Conservation (phyloP, 2,113 vertebrate genomes). For the Semnopithecus entellus region DNA sequence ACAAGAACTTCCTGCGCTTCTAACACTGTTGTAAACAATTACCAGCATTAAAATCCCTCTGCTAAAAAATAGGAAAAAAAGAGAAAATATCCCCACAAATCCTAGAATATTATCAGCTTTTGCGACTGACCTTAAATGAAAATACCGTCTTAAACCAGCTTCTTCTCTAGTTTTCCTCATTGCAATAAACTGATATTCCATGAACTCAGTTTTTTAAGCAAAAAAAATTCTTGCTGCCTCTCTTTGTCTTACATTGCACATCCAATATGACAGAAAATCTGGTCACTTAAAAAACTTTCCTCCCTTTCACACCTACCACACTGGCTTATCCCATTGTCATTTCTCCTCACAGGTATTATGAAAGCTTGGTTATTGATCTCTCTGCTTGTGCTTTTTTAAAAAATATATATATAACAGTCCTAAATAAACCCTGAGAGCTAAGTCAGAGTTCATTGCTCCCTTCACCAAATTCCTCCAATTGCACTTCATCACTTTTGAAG, state of each 20-base stretch:
- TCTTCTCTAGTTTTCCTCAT: neutral
- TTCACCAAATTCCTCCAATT: neutral
- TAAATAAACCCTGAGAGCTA: neutral
- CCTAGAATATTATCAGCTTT: neutral
- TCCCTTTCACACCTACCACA: neutral
- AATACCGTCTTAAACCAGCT: neutral
- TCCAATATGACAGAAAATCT: neutral
- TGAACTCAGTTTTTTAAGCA: neutral
- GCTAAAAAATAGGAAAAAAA: neutral
- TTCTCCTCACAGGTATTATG: neutral
- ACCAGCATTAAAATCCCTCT: neutral
- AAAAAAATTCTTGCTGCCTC: neutral
- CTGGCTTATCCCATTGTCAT: neutral
- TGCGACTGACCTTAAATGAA: neutral
- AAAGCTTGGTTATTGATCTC: neutral
- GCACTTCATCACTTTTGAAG: neutral
- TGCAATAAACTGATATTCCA: neutral
- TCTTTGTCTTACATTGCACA: neutral
- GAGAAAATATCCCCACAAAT: neutral
- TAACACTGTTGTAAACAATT: neutral
- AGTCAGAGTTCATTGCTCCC: neutral
- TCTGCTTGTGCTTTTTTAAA: neutral
- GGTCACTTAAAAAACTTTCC: neutral
- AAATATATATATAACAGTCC: neutral
- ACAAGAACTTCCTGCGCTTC: neutral